phyloP scores from a whole-genome alignment of 2,888 invertebrate species.

The Spialia ferax region DNA sequence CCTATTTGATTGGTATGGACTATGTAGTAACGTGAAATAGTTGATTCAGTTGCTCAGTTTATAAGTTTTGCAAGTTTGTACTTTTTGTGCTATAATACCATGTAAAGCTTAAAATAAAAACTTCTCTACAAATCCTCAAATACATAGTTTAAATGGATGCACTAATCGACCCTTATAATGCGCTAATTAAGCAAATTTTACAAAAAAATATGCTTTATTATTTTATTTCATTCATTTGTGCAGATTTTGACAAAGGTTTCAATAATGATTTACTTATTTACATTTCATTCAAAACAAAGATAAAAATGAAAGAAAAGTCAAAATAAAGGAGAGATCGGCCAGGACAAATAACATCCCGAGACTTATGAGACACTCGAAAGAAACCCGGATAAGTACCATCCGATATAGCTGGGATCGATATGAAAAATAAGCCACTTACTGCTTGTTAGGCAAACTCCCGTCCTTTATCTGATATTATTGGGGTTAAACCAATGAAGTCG shows the following conservation, averaged over 20 bases:
- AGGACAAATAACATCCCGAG: constrained; percentile 37
- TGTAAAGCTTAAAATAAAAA: no score
- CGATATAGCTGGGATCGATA: constrained; percentile 49
- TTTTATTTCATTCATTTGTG: no score
- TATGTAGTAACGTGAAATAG: no score
- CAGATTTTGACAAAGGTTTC: neutral
- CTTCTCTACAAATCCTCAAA: no score
- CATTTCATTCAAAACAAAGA: constrained; percentile 10
- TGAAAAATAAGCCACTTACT: constrained; percentile 66
- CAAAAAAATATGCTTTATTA: no score
- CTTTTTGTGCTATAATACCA: no score
- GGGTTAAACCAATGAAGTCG: constrained; percentile 79
- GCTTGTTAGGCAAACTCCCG: constrained; percentile 65
- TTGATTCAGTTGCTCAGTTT: no score
- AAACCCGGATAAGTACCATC: constrained; percentile 42
- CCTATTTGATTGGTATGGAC: neutral
- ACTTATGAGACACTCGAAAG: constrained; percentile 36
- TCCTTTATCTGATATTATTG: constrained; percentile 70
- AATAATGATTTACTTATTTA: neutral
- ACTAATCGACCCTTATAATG: no score
- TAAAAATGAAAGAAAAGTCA: constrained; percentile 46
- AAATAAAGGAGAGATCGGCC: constrained; percentile 27
- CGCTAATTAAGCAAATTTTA: no score
- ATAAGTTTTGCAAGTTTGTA: no score
- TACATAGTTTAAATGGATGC: no score